Conservation (phyloP, 2,888 invertebrate species). For the Conistra vaccinii region DNA sequence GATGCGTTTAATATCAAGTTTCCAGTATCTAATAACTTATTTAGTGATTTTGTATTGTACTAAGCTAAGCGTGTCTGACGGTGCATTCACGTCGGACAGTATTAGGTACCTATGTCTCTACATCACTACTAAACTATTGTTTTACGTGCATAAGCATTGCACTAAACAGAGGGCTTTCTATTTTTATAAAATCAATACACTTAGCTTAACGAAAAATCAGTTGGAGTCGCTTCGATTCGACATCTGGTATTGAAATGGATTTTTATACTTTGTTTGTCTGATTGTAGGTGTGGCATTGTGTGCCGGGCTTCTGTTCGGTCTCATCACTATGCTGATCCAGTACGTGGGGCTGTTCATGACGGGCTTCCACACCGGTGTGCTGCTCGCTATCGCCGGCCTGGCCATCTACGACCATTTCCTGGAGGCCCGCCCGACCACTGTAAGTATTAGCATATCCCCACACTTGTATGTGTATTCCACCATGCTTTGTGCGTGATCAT, state of each 20-base stretch:
- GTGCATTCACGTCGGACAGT: conserved; percentile 18
- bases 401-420: conserved; percentile 91
- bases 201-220: conserved; percentile 20
- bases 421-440: conserved; percentile 89
- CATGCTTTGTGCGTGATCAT: conserved; percentile 39
- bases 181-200: conserved; percentile 41
- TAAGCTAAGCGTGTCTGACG: not conserved
- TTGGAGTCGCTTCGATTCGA: conserved; percentile 1
- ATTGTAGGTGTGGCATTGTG: conserved; percentile 92
- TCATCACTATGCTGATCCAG: conserved; percentile 95
- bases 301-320: conserved; percentile 94
- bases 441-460: conserved; percentile 76
- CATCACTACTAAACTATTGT: conserved; percentile 18
- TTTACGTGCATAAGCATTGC: conserved; percentile 29
- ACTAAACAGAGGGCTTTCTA: conserved; percentile 29
- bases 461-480: conserved; percentile 30
- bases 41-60: conserved; percentile 13
- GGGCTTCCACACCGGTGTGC: conserved; percentile 94
- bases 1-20: conserved; percentile 15
- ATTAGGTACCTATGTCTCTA: conserved; percentile 5
- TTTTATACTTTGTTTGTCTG: conserved; percentile 29
- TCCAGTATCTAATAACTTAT: conserved; percentile 27
- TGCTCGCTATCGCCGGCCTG: conserved; percentile 91
- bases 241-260: conserved; percentile 20
- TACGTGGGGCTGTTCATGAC: conserved; percentile 96